Conservation (phyloP, 2,797 vertebrate genomes). For the Phalloptychus januarius region DNA sequence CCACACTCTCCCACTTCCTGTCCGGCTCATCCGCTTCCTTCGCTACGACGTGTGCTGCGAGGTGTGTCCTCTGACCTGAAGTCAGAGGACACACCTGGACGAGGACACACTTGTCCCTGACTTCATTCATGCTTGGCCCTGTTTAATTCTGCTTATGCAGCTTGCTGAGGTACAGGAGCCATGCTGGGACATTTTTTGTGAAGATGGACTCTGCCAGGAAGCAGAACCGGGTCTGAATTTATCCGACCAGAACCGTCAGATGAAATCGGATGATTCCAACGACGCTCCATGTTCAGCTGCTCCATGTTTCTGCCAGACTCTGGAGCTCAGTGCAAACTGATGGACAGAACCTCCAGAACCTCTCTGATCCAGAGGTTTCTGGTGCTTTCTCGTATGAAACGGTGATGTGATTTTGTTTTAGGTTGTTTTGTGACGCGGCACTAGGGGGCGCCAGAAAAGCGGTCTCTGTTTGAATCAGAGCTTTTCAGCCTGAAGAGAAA, state of each 20-base stretch:
- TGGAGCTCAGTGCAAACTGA: background rate
- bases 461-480: background rate
- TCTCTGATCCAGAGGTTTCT: background rate
- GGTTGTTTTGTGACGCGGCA: background rate
- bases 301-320: background rate
- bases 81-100: background rate
- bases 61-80: constrained; percentile 19
- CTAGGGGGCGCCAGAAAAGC: background rate
- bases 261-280: background rate
- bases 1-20: constrained; percentile 81
- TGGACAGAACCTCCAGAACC: background rate
- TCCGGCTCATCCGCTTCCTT: constrained; percentile 83
- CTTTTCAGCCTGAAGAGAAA: too few species aligned
- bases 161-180: background rate
- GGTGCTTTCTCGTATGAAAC: background rate
- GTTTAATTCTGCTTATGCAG: background rate
- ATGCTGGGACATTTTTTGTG: background rate
- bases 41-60: constrained; percentile 33
- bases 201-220: background rate
- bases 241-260: background rate
- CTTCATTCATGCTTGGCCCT: background rate
- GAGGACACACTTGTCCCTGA: background rate
- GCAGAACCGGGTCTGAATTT: background rate
- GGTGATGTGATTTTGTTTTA: background rate
- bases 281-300: too few species aligned